Conservation (phyloP, 2,113 vertebrate genomes). For the Cyprinus carpio region DNA sequence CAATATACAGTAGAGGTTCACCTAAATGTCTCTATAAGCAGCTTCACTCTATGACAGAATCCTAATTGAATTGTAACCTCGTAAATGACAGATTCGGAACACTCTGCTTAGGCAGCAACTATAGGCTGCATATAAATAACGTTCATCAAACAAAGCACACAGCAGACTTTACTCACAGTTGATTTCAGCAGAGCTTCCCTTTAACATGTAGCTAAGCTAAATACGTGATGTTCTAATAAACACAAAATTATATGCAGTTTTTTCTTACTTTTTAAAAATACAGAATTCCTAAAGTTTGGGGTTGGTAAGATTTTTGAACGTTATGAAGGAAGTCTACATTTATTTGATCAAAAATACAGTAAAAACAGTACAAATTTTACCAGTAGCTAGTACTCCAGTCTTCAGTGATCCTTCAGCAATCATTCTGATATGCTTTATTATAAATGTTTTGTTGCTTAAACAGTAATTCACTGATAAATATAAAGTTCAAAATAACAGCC, state of each 20-base stretch:
- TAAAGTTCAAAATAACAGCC: neutral
- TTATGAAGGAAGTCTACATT: neutral
- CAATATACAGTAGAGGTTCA: neutral
- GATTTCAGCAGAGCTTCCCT: neutral
- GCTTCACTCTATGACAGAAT: neutral
- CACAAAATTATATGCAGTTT: neutral
- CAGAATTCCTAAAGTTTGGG: neutral
- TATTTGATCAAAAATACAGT: neutral
- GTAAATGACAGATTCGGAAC: neutral
- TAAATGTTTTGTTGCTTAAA: neutral
- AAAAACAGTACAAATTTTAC: neutral
- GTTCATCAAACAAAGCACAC: neutral
- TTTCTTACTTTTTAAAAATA: neutral
- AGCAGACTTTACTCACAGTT: neutral
- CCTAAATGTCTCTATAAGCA: neutral
- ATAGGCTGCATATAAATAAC: neutral
- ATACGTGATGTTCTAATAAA: neutral
- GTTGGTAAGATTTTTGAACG: neutral
- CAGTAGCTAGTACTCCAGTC: neutral
- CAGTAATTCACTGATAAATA: neutral
- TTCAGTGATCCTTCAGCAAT: neutral
- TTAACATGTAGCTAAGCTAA: neutral
- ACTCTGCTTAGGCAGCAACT: neutral
- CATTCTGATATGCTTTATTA: neutral
- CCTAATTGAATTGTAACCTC: neutral